A percentile compares a stretch with the other conserved stretches of the same genome.
Conservation (phyloP, 1,140 invertebrate species). For the Bactericera cockerelli region DNA sequence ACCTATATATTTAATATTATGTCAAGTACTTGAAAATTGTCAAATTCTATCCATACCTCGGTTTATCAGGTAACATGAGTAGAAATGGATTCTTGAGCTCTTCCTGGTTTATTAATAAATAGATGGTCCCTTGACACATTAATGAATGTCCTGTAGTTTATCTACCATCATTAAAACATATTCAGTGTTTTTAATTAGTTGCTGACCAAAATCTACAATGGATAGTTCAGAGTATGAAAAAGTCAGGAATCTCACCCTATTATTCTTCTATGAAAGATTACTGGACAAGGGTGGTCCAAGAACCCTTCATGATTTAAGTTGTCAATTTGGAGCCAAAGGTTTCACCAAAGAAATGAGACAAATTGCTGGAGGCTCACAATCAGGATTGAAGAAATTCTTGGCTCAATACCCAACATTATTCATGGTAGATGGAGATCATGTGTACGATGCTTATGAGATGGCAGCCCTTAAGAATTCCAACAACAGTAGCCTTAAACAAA, state of each 20-base stretch:
- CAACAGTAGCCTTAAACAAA: slow-evolving; percentile 20
- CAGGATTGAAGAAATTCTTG: slow-evolving; percentile 81
- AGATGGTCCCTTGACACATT: too few species aligned
- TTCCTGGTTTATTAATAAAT: too few species aligned
- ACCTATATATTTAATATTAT: too few species aligned
- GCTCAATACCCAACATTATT: slow-evolving; percentile 84
- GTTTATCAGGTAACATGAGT: too few species aligned
- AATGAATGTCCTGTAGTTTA: too few species aligned
- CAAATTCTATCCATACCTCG: too few species aligned
- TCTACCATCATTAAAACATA: too few species aligned
- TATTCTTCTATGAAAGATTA: slow-evolving; percentile 90
- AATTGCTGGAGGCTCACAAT: slow-evolving; percentile 86
- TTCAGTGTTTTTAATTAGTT: too few species aligned
- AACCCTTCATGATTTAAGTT: slow-evolving; percentile 88
- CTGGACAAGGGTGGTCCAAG: slow-evolving; percentile 85
- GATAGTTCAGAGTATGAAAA: slow-evolving; percentile 86
- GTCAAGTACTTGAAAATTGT: too few species aligned
- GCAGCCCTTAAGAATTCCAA: slow-evolving; percentile 28
- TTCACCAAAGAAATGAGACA: slow-evolving; percentile 92
- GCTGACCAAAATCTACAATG: too few species aligned
- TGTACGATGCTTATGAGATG: slow-evolving; percentile 39
- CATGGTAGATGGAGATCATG: slow-evolving; percentile 78
- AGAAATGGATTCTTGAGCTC: too few species aligned
- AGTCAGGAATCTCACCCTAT: slow-evolving; percentile 79
- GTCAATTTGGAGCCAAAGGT: slow-evolving; percentile 89